Conservation (phyloP, 1,140 invertebrate species). For the Pteromalus puparum region DNA sequence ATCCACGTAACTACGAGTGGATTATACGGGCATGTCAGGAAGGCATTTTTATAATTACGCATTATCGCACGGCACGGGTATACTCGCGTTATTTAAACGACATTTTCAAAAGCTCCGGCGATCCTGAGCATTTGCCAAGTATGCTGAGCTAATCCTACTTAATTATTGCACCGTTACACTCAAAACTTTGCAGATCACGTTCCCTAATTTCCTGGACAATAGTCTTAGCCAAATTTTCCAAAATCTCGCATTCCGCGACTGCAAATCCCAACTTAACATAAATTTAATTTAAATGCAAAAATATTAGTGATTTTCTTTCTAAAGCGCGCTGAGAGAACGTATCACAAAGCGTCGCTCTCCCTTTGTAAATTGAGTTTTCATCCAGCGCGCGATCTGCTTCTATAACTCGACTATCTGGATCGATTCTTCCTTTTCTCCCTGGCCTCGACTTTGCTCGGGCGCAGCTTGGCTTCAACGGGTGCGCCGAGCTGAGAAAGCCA, state of each 20-base stretch:
- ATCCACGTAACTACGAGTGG: no score
- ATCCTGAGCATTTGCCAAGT: no score
- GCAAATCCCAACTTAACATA: no score
- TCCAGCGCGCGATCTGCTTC: not conserved
- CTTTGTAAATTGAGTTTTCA: not conserved
- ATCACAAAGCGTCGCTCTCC: not conserved
- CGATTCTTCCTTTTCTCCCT: not conserved
- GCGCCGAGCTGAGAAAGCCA: not conserved
- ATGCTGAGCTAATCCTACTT: not conserved
- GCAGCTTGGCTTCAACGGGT: not conserved
- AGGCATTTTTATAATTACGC: no score
- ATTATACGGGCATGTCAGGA: no score
- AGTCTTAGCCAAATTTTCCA: no score
- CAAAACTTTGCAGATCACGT: not conserved
- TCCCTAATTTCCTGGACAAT: no score
- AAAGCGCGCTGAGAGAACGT: not conserved
- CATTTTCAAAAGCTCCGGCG: no score
- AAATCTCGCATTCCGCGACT: no score
- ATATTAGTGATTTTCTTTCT: not conserved
- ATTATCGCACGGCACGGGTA: no score
- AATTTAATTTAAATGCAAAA: not conserved
- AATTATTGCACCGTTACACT: not conserved
- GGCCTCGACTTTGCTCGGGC: not conserved
- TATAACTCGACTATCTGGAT: not conserved
- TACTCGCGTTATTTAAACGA: no score